A percentile compares a stretch with the other conserved stretches of the same genome.
These are phyloP conservation scores for Antheraea pernyi DNA, from an alignment of 1,140 invertebrate species.

Conservation along the genomic window DNA sequence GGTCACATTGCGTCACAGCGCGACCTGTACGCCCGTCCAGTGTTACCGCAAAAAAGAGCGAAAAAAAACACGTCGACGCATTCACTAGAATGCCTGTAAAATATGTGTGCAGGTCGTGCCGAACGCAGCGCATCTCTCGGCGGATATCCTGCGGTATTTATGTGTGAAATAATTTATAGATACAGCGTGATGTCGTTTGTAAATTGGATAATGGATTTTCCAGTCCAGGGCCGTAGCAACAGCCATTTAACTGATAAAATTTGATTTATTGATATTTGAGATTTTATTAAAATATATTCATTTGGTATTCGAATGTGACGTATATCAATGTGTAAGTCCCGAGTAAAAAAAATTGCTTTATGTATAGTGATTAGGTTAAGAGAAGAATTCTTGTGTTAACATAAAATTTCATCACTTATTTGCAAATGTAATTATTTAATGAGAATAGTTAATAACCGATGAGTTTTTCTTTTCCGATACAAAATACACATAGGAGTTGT, in stretches of 20 bases:
- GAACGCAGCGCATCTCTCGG: background rate
- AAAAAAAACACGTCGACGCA: conserved; percentile 42
- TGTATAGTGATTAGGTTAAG: too few relatives aligned
- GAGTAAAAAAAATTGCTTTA: too few relatives aligned
- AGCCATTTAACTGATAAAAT: background rate
- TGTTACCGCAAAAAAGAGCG: conserved; percentile 22
- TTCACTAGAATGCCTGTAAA: conserved; percentile 19
- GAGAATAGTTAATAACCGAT: too few relatives aligned
- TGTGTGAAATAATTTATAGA: background rate
- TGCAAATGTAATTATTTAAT: too few relatives aligned
- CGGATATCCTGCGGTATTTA: background rate
- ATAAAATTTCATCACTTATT: too few relatives aligned
- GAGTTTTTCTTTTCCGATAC: too few relatives aligned
- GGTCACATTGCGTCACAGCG: conserved; percentile 18
- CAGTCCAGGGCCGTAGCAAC: background rate
- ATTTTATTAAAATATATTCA: too few relatives aligned
- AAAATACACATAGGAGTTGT: too few relatives aligned
- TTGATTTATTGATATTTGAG: background rate
- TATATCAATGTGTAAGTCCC: too few relatives aligned
- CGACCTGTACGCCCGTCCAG: background rate
- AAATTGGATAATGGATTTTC: conserved; percentile 3
- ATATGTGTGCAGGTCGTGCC: background rate
- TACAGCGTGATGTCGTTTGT: background rate
- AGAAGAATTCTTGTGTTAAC: too few relatives aligned
- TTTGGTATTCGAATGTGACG: too few relatives aligned